Percentiles rank a stretch among this genome's conserved stretches.
These are phyloP conservation scores for Pelobates cultripes DNA, from an alignment of 2,797 vertebrate species.

Conservation along the genomic window DNA sequence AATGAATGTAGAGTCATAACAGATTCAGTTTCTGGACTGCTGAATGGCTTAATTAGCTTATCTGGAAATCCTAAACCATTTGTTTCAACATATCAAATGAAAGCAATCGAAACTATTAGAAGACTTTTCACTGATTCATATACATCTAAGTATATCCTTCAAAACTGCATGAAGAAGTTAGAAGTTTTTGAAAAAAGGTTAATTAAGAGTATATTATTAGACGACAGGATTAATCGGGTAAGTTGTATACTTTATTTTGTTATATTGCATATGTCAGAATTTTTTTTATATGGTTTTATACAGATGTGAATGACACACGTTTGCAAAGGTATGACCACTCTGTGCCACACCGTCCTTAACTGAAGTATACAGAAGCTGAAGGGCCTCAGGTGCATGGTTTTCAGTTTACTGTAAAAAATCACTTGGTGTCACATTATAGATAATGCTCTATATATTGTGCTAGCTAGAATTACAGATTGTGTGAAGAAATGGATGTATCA, in stretches of 20 bases:
- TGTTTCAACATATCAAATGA: constrained; percentile 64
- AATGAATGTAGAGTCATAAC: constrained; percentile 67
- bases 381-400: too few relatives aligned
- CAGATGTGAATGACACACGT: too few relatives aligned
- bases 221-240: constrained; percentile 69
- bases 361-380: too few relatives aligned
- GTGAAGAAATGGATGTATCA: too few relatives aligned
- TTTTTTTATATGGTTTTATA: too few relatives aligned
- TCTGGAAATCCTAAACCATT: constrained; percentile 69
- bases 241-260: constrained; percentile 58
- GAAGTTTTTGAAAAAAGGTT: constrained; percentile 73
- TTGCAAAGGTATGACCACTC: too few relatives aligned
- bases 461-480: too few relatives aligned
- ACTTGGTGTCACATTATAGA: too few relatives aligned
- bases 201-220: constrained; percentile 68
- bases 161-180: constrained; percentile 71
- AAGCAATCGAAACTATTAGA: constrained; percentile 68
- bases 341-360: too few relatives aligned
- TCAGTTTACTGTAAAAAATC: too few relatives aligned
- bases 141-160: constrained; percentile 67
- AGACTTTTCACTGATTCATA: constrained; percentile 64
- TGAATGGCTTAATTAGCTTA: constrained; percentile 75
- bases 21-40: constrained; percentile 77
- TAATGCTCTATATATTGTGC: too few relatives aligned
- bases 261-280: too few relatives aligned